Evolutionary conservation across 37 sponge, comb jelly and placozoan species (phyloP), one percentile per base, ranked within the genome.

Genomic region (Corticium candelabrum): DNA sequence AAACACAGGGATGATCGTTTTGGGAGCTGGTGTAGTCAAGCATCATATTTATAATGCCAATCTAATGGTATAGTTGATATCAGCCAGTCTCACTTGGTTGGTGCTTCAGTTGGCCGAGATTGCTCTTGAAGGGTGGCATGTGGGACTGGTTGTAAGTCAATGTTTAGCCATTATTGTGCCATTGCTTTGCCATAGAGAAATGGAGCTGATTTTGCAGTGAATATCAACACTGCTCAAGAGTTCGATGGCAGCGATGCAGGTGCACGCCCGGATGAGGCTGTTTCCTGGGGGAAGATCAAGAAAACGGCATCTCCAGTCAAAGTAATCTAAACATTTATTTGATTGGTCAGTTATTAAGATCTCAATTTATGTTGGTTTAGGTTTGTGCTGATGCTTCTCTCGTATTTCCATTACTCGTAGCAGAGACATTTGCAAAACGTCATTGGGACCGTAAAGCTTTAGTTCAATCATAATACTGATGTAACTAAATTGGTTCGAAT

Each of bases 31-130:
- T 0, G 70, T 98, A 69, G 84, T 91, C 41, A 98, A 98, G 68
- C 99, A 98, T 77, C 99, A 98, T 77, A 90, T 98, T 67, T 94
- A 93, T 41, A 98, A 98, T 78, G 99, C 99, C 33, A 98, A 98
- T 78, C 80, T 98, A 15, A 94, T 98, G 96, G 93, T 93, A 34
- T 79, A 81, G 39, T 31, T 81, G n/a, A 11, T 1, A 56, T 1
- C 29, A 3, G 32, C 34, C n/a, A n/a, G 21, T 72, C 15, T 72
- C 74, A 72, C 74, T 72, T 72, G 21, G 27, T 56, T 56, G 27
- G 67, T 56, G 27, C 27, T 56, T 27, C 67, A 27, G 67, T 56
- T 56, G 21, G 27, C 27, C 21, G 67, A 21, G 27, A 56, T 21
- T 27, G 27, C 67, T 27, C 21, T 56, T 27, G 27, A n/a, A n/a